A percentile compares a stretch with the other conserved stretches of the same genome.
phyloP scores from a whole-genome alignment of 92 coral and sea anemone genomes.

The Porites rus region DNA sequence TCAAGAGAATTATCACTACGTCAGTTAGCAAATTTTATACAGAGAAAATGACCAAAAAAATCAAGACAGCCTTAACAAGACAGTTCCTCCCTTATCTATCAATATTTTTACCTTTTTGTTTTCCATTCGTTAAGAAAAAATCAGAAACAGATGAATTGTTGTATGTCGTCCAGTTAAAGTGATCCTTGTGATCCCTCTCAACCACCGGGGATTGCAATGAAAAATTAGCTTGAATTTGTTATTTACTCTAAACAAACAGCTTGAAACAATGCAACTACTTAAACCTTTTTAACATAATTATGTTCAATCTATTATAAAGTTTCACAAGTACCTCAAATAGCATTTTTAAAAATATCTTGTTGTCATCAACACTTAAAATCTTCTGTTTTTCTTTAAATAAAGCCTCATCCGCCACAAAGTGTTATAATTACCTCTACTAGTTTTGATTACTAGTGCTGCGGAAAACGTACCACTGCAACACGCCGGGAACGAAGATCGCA shows the following conservation, averaged over 20 bases:
- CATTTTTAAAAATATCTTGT: not conserved
- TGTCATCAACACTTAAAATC: not conserved
- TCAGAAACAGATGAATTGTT: not conserved
- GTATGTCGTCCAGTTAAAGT: not conserved
- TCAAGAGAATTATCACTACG: not conserved
- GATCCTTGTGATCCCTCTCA: not conserved
- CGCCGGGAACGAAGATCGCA: not conserved
- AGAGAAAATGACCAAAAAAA: not conserved
- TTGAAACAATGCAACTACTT: not conserved
- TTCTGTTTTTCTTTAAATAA: not conserved
- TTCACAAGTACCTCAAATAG: not conserved
- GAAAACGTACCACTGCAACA: not conserved
- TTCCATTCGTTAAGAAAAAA: not conserved
- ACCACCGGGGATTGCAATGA: not conserved
- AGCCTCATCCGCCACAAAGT: not conserved
- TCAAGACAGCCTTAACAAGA: not conserved
- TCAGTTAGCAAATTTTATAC: not conserved
- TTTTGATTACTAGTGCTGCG: not conserved
- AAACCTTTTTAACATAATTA: not conserved
- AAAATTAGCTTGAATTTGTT: constrained; percentile 1
- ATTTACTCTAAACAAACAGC: constrained; percentile 25
- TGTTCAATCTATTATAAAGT: not conserved
- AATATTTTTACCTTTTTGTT: not conserved
- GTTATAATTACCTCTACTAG: not conserved
- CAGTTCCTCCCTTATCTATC: not conserved